A percentile compares a stretch with the other conserved stretches of the same genome.
Evolutionary conservation across 2,113 vertebrate species (phyloP).

Genomic region (Rostratula benghalensis): DNA sequence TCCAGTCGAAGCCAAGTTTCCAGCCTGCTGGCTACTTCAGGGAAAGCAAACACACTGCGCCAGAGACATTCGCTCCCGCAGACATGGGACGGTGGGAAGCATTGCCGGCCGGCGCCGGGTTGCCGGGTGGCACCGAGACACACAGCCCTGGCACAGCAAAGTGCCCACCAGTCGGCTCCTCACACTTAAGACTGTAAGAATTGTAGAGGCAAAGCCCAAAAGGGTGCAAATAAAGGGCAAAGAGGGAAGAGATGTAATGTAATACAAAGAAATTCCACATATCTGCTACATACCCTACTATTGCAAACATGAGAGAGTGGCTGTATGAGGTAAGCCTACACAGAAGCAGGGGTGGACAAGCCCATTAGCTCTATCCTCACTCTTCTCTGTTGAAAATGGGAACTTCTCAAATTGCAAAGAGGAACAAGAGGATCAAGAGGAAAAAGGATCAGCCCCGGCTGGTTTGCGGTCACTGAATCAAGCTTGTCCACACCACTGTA

Average conservation of each 20-base stretch:
- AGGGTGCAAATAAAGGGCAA: not conserved
- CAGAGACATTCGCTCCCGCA: not conserved
- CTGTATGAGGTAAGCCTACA: not conserved
- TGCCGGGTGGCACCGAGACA: not conserved
- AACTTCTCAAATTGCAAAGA: not conserved
- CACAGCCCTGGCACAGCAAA: not conserved
- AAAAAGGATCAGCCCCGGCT: not conserved
- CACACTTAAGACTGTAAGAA: fast-evolving
- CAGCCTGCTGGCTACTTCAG: conserved; percentile 4
- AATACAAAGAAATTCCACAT: not conserved
- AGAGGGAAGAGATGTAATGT: not conserved
- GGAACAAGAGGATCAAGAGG: not conserved
- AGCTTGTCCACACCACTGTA: fast-evolving
- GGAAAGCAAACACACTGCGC: not conserved
- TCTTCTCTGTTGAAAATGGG: not conserved
- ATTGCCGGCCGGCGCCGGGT: not conserved
- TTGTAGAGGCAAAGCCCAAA: not conserved
- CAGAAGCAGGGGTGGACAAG: not conserved
- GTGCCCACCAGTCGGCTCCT: not conserved
- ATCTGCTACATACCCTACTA: not conserved
- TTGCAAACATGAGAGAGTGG: fast-evolving
- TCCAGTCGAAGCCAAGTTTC: conserved; percentile 43
- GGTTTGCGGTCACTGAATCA: fast-evolving
- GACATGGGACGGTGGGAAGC: not conserved
- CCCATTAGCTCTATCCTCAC: not conserved